A percentile compares a stretch with the other conserved stretches of the same genome.
These are phyloP conservation scores for Ciconia nigra DNA, from an alignment of 2,797 vertebrate species.

Conservation along the genomic window DNA sequence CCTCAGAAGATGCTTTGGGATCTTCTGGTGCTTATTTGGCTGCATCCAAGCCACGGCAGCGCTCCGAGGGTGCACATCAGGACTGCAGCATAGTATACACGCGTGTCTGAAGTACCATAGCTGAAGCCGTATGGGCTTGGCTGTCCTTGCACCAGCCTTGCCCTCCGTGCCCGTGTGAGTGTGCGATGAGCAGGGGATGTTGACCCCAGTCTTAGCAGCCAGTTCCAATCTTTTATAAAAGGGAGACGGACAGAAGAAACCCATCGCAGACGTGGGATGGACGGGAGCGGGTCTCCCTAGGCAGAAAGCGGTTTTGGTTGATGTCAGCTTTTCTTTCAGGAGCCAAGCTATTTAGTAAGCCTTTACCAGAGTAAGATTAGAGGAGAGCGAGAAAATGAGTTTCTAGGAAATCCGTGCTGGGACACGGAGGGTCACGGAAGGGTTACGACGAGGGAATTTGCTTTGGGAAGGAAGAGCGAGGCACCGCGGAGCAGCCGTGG, in stretches of 20 bases:
- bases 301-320: neutral
- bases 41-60: neutral
- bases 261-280: neutral
- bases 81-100: accelerated
- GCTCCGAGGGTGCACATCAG: accelerated
- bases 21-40: neutral
- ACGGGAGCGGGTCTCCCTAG: neutral
- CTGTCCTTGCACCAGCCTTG: neutral
- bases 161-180: accelerated
- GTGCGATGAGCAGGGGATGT: neutral
- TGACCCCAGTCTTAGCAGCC: neutral
- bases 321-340: neutral
- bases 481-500: neutral
- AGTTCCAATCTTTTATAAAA: neutral
- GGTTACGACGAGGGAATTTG: neutral
- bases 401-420: neutral
- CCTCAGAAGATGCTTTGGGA: neutral
- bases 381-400: neutral
- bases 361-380: neutral
- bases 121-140: neutral
- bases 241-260: neutral
- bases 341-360: neutral
- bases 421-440: neutral
- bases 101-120: accelerated
- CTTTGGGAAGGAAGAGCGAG: neutral